Conservation (phyloP, 2,113 vertebrate species). For the Protobothrops mucrosquamatus region DNA sequence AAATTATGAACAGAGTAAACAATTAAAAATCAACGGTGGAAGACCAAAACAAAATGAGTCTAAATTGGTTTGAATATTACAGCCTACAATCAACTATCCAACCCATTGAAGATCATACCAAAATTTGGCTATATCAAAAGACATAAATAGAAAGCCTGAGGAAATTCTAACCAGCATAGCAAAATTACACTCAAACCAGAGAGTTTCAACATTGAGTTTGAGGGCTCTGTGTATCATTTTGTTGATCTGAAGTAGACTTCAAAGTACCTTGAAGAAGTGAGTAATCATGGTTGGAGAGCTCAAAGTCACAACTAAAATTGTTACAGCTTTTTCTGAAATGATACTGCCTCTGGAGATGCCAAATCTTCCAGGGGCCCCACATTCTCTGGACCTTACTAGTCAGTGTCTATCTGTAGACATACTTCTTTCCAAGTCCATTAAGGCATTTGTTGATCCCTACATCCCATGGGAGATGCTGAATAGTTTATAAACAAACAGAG, state of each 20-base stretch:
- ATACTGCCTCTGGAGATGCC: neutral
- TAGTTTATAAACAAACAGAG: conserved; percentile 8
- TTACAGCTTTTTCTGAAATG: neutral
- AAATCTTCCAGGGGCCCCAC: neutral
- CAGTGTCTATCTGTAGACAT: neutral
- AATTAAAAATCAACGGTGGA: neutral
- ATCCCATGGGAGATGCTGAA: neutral
- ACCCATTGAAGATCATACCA: neutral
- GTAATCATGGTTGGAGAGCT: too few species aligned
- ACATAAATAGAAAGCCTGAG: neutral
- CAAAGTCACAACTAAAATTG: neutral
- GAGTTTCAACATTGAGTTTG: neutral
- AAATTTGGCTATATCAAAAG: neutral
- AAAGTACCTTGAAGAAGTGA: neutral
- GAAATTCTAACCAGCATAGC: neutral
- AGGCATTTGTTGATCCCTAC: neutral
- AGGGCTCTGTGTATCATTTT: neutral
- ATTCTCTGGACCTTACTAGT: neutral
- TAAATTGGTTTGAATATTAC: neutral
- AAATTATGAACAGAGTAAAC: neutral
- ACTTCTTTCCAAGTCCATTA: neutral
- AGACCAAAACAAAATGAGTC: neutral
- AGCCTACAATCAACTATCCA: neutral
- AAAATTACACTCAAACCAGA: neutral
- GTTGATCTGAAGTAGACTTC: neutral